Percentiles rank a stretch among this genome's conserved stretches.
phyloP scores from a whole-genome alignment of 2,797 vertebrate genomes.

The Pagetopsis macropterus region DNA sequence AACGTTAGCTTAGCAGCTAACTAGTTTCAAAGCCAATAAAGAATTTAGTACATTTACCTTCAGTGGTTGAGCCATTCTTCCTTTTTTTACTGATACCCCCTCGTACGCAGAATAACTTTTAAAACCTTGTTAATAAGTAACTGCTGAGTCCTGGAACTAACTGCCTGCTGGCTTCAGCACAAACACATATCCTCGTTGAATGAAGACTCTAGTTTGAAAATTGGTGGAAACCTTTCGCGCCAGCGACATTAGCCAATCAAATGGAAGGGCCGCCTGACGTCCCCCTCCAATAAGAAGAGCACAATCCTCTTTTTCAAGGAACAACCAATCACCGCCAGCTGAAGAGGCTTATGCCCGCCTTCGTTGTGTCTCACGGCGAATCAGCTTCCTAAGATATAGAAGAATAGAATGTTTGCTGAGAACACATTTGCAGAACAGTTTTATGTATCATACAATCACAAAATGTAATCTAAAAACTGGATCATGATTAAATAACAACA shows the following conservation, averaged over 20 bases:
- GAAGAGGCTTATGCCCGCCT: conserved; percentile 10
- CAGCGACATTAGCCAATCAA: conserved; percentile 58
- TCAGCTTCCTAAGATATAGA: conserved; percentile 9
- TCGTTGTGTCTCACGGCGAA: conserved; percentile 2
- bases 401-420: neutral
- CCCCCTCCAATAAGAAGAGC: conserved; percentile 23
- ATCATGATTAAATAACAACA: neutral
- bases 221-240: conserved; percentile 27
- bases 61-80: conserved; percentile 73
- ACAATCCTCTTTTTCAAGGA: rapidly evolving
- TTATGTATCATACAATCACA: neutral
- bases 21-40: neutral
- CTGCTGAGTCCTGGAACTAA: neutral
- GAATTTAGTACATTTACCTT: conserved; percentile 64
- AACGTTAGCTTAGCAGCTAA: neutral
- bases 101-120: neutral
- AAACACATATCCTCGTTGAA: rapidly evolving
- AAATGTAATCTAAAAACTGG: neutral
- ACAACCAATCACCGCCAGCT: conserved; percentile 32
- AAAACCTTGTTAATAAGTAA: neutral
- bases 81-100: neutral
- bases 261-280: rapidly evolving
- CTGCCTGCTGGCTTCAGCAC: neutral
- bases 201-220: conserved; percentile 15
- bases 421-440: neutral